A percentile compares a stretch with the other conserved stretches of the same genome.
Evolutionary conservation across 1,140 invertebrate species (phyloP).

Genomic region (Danaus plexippus): DNA sequence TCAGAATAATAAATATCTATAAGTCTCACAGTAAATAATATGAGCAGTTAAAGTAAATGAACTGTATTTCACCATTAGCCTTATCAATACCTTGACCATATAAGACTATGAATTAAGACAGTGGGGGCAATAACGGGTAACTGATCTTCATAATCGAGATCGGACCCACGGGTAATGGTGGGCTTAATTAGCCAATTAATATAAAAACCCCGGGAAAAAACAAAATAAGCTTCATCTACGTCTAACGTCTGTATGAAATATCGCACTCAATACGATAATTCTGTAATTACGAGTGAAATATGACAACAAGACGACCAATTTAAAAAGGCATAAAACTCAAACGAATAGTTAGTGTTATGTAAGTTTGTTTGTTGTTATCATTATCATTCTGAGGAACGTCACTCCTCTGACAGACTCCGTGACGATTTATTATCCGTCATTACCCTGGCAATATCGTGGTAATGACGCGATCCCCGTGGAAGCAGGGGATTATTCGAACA

Average conservation of each 20-base stretch:
- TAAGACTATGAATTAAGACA: constrained; percentile 3
- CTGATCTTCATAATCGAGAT: constrained; percentile 29
- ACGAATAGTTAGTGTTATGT: too few species aligned
- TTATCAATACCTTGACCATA: neutral
- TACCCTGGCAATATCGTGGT: constrained; percentile 41
- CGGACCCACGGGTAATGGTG: constrained; percentile 24
- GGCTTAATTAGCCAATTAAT: constrained; percentile 45
- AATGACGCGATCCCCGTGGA: constrained; percentile 38
- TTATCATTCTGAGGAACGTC: constrained; percentile 13
- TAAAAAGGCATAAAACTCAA: too few species aligned
- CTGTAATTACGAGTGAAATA: neutral
- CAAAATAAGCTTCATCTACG: constrained; percentile 3
- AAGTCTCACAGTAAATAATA: too few species aligned
- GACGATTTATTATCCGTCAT: constrained; percentile 47
- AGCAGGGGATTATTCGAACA: constrained; percentile 36
- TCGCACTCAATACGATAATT: too few species aligned
- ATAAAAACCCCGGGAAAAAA: constrained; percentile 25
- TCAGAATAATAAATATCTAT: too few species aligned
- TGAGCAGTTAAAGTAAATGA: too few species aligned
- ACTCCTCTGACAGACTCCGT: constrained; percentile 20
- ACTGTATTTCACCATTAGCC: neutral
- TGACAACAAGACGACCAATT: too few species aligned
- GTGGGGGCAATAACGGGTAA: constrained; percentile 24
- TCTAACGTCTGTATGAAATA: constrained; percentile 1
- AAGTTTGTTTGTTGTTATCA: neutral